Evolutionary conservation across 2,797 vertebrate genomes (phyloP).

Genomic region (Cirrhinus mrigala): DNA sequence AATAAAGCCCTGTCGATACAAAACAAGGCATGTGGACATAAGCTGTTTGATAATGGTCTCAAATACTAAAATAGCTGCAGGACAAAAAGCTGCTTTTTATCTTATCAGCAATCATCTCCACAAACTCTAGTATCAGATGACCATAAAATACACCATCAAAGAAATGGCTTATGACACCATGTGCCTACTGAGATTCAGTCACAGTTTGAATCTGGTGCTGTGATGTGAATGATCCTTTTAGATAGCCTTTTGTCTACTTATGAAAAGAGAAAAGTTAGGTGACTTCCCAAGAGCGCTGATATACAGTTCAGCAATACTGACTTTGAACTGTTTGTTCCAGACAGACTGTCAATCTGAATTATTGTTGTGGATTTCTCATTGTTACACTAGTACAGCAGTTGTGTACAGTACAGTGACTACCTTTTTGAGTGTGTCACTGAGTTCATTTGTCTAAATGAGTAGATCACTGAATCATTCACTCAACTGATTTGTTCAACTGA

Average conservation of each 20-base stretch:
- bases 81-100: not conserved
- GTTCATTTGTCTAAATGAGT: too few relatives aligned
- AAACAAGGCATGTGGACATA: not conserved
- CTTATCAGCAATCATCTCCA: conserved; percentile 11
- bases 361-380: too few relatives aligned
- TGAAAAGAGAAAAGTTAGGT: not conserved
- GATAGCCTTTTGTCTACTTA: not conserved
- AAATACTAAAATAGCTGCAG: conserved; percentile 7
- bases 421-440: too few relatives aligned
- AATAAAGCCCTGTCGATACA: not conserved
- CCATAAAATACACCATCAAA: not conserved
- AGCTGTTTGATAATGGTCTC: conserved; percentile 6
- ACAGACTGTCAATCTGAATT: too few relatives aligned
- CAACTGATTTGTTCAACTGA: too few relatives aligned
- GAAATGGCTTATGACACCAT: not conserved
- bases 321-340: too few relatives aligned
- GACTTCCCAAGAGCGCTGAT: not conserved
- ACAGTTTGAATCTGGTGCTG: not conserved
- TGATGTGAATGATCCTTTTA: not conserved
- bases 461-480: too few relatives aligned
- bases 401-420: too few relatives aligned
- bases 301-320: not conserved
- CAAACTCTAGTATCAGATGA: conserved; percentile 8
- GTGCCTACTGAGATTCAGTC: not conserved
- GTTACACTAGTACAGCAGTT: too few relatives aligned